Evolutionary conservation across 2,888 invertebrate species (phyloP), one percentile per base, ranked within the genome.

Genomic region (Luperina nickerlii): DNA sequence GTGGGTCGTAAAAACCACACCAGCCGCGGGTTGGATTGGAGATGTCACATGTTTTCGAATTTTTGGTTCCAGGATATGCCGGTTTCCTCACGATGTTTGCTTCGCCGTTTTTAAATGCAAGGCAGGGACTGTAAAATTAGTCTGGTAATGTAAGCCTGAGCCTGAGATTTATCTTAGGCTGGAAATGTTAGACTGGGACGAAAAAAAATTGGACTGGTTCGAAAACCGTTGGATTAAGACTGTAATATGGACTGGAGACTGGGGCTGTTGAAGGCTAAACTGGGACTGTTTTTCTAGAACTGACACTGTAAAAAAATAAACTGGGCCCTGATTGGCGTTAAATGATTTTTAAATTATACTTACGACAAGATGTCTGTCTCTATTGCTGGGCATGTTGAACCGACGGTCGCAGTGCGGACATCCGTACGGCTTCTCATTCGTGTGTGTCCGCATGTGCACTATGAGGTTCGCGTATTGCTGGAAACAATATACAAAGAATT

Each of bases 401-500:
- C 95, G 91, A 2, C 96, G 91, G 86, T 95, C 96, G 92, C 97
- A 97, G 91, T 95, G 94, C 84, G 96, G 96, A 78, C 97, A 97
- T 20, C 92, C 92, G 92, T 95, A 97, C 0, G 97, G 97, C 89
- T 97, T 97, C 92, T 96, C 96, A 66, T 93, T 92, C 0, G 96
- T 96, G 91, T 97, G 97, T 0, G 95, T 96, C 0, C 96, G 93
- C 96, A 97, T 97, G 87, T 97, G 97, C 0, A 96, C 96, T 81
- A 95, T 91, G 20, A 97, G 92, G 86, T 97, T 97, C 3, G 96
- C 96, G 92, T 96, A 96, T 96, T 96, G 96, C 96, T 97, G 92
- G 0, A 79, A 88, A 48, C 1, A 67, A 76, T 11, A 27, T 1
- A 24, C 18, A 0, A 45, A 72, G 24, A 27, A 11, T 0, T 27